Evolutionary conservation across 2,888 invertebrate species (phyloP), one percentile per base, ranked within the genome.

Genomic region (Hirtodrosophila confusa): DNA sequence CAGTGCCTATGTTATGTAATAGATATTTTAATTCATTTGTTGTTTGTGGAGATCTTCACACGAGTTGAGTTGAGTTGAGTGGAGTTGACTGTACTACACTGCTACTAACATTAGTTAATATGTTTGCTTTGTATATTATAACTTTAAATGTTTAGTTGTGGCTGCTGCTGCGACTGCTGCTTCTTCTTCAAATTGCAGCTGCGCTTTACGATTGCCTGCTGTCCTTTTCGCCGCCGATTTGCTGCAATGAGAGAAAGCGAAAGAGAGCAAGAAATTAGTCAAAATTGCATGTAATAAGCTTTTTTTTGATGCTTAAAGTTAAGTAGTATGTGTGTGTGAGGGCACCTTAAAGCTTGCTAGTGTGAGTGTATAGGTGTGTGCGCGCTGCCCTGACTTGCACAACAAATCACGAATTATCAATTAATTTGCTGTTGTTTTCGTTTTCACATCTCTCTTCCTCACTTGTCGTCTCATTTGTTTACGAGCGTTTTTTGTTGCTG

Each of bases 21-120:
- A 41, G 49, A 23, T 48, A 40, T 58, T 58, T 53, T 57, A 39
- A 44, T 63, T 57, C 10, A 36, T 29, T 39, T 51, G 36, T 54
- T 69, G 35, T 51, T 60, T 70, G 79, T 75, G 77, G 79, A 85
- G 85, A 82, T 84, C 78, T 85, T 78, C 78, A 73, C 78, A 75
- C 78, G 78, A 71, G 75, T 74, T 67, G 49, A 48, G 51, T 69
- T 48, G 51, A 37, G 48, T 73, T 60, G 63, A 69, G 84, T 86
- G 78, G 64, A 86, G 84, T 80, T 80, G 82, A 82, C 86, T 86
- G 86, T 82, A 80, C 86, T 82, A 79, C 71, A 79, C 75, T 71
- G 68, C 57, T 62, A 63, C 72, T 64, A 63, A 48, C 43, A 70
- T 66, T 65, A 69, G 56, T 69, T 69, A 44, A 69, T 56, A 69